phyloP scores from a whole-genome alignment of 2,797 vertebrate genomes.

The Oryzias dopingdopingensis region DNA sequence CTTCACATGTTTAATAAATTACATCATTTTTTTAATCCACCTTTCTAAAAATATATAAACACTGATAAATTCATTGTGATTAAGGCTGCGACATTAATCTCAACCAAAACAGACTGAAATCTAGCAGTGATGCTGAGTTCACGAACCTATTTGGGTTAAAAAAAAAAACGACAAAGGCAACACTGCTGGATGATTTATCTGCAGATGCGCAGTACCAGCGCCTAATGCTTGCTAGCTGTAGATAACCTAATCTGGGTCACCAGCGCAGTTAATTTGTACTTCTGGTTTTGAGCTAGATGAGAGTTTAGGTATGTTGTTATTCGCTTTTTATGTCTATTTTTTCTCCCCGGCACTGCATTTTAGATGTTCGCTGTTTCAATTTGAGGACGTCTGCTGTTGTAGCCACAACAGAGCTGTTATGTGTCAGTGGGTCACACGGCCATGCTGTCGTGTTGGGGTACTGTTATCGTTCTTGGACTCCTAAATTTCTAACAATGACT shows the following conservation, averaged over 20 bases:
- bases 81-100: no score
- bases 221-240: conserved; percentile 33
- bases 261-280: conserved; percentile 19
- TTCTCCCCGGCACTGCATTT: not conserved
- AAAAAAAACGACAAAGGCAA: conserved; percentile 13
- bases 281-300: not conserved
- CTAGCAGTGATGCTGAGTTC: conserved; percentile 2
- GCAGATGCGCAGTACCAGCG: not conserved
- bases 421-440: conserved; percentile 55
- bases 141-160: not conserved
- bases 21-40: no score
- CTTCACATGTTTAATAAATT: no score
- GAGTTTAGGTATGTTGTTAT: not conserved
- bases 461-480: not conserved
- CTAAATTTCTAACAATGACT: no score
- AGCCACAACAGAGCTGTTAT: conserved; percentile 1
- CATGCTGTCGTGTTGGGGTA: conserved; percentile 16
- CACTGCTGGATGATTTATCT: conserved; percentile 4
- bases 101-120: not conserved
- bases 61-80: no score
- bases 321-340: not conserved
- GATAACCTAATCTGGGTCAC: conserved; percentile 65
- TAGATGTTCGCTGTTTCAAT: not conserved
- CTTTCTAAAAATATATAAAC: no score
- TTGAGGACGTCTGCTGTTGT: not conserved